Evolutionary conservation across 2,113 vertebrate species (phyloP), one percentile per base, ranked within the genome.

Genomic region (Aegithalos caudatus): DNA sequence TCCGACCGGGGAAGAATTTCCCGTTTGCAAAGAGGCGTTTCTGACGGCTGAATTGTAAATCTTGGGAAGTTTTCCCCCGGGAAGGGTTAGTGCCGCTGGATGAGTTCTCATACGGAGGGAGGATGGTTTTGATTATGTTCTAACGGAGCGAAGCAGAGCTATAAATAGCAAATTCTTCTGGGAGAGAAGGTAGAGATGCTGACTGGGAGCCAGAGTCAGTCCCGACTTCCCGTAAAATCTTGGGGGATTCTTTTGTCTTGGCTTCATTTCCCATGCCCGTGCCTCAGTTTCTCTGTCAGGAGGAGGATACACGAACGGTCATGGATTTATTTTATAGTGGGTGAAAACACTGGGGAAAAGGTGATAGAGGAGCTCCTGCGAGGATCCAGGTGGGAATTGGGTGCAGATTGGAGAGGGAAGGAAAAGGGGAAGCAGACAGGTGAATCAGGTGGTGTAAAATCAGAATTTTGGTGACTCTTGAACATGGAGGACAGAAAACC

Each of bases 311-410:
- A 0, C 0, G 2, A 44, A 21, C 0, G 0, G 7, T 9, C 3
- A 0, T 0, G 0, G 4, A 7, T 62, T 83, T 38, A 7, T 38
- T 71, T 51, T 17, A 0, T 1, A 12, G 35, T 3, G 10, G 33
- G 6, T 3, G 11, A 51, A 57, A 73, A 25, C 4, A 4, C 8
- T 1, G 28, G n/a, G 51, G 22, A n/a, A 50, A 17, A n/a, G 47
- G 31, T 0, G 4, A 8, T 0, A 10, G 13, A 0, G 3, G 14
- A 9, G 16, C 12, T 35, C 11, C 35, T 29, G 42, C 0, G 0
- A 20, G 45, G 51, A 42, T 25, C 31, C 78, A 13, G 73, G 31
- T 45, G 51, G 71, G 10, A 47, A 24, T 29, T 29, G 45, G 72
- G 13, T 37, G 27, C 15, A 11, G 12, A 44, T 10, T 27, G 38